phyloP scores from a whole-genome alignment of 2,888 invertebrate genomes.

The Alviniconcha strummeri region DNA sequence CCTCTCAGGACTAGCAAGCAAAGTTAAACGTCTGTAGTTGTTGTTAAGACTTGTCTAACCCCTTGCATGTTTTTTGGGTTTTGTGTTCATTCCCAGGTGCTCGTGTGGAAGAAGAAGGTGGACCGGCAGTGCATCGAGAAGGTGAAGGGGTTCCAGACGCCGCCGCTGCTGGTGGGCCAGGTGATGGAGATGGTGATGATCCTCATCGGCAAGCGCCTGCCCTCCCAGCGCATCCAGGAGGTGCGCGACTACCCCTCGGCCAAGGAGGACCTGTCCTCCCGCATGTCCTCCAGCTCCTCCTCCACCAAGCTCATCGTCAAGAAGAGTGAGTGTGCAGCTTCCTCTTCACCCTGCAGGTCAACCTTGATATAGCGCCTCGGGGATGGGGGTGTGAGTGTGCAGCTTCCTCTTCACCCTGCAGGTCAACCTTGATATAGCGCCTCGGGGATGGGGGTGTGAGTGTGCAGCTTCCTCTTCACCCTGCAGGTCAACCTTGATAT shows the following conservation, averaged over 20 bases:
- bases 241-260: slow-evolving; percentile 46
- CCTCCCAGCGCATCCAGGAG: slow-evolving; percentile 57
- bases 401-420: too few species aligned
- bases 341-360: not conserved
- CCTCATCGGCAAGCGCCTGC: slow-evolving; percentile 70
- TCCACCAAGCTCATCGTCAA: slow-evolving; percentile 60
- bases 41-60: too few species aligned
- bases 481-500: too few species aligned
- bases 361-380: too few species aligned
- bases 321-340: slow-evolving; percentile 40
- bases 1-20: too few species aligned
- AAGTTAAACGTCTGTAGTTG: too few species aligned
- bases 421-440: too few species aligned
- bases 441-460: too few species aligned
- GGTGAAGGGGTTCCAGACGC: slow-evolving; percentile 68
- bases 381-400: too few species aligned
- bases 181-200: slow-evolving; percentile 74
- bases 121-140: slow-evolving; percentile 71
- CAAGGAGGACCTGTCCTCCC: slow-evolving; percentile 65
- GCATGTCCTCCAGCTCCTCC: slow-evolving; percentile 70
- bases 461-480: too few species aligned
- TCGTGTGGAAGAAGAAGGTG: slow-evolving; percentile 69
- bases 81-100: slow-evolving; percentile 55
- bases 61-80: too few species aligned
- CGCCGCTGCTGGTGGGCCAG: slow-evolving; percentile 70